These are phyloP conservation scores for Unio pictorum DNA, from an alignment of 2,888 invertebrate species.

Conservation along the genomic window DNA sequence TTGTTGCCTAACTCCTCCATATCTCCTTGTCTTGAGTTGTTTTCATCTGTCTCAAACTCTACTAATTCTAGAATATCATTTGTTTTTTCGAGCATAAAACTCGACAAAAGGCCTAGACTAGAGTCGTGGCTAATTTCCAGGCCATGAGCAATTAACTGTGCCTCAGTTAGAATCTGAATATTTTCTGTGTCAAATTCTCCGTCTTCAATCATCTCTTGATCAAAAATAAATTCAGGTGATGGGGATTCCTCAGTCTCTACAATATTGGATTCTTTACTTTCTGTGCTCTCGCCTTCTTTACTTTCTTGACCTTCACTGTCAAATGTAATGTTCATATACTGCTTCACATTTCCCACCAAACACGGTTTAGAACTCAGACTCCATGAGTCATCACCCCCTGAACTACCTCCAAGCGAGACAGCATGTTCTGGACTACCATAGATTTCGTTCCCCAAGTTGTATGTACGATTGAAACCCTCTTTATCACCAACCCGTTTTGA, in stretches of 20 bases:
- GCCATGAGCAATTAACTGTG: conserved; percentile 14
- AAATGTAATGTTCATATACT: conserved; percentile 46
- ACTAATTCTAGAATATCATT: conserved; percentile 34
- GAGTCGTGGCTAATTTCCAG: conserved; percentile 35
- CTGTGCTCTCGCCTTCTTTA: conserved; percentile 10
- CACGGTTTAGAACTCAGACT: conserved; percentile 28
- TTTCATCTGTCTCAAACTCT: conserved; percentile 26
- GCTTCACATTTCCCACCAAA: conserved; percentile 29
- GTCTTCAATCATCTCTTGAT: conserved; percentile 39
- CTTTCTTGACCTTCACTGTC: conserved; percentile 27
- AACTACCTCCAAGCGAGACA: conserved; percentile 28
- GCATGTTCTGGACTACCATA: conserved; percentile 19
- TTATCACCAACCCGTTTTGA: no score
- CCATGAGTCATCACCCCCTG: conserved; percentile 35
- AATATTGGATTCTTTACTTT: conserved; percentile 33
- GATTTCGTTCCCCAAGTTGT: conserved; percentile 10
- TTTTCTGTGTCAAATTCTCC: conserved; percentile 27
- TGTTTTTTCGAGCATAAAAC: conserved; percentile 28
- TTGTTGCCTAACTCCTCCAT: conserved; percentile 27
- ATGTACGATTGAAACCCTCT: neutral
- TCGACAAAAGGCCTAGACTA: conserved; percentile 43
- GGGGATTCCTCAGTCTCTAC: conserved; percentile 33
- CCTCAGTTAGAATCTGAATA: neutral
- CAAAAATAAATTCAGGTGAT: conserved; percentile 34
- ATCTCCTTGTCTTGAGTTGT: conserved; percentile 9